Evolutionary conservation across 2,113 vertebrate species (phyloP).

Genomic region (Monarcha castaneiventris): DNA sequence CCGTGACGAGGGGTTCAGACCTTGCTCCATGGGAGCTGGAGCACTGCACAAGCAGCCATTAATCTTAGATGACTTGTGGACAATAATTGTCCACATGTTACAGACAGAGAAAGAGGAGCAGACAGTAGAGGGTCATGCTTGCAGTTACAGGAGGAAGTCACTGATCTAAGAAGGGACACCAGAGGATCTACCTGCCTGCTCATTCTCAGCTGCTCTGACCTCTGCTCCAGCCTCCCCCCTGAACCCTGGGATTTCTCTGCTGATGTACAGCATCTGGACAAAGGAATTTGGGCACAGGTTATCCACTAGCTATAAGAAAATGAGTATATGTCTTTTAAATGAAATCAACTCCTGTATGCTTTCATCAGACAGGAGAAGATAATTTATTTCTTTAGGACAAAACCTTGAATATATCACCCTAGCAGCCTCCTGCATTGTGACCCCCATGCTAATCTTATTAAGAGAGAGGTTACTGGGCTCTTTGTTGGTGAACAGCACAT

Average conservation of each 20-base stretch:
- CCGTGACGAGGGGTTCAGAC: accelerated
- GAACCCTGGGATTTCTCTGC: not conserved
- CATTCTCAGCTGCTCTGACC: not conserved
- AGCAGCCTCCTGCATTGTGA: conserved; percentile 47
- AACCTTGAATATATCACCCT: conserved; percentile 43
- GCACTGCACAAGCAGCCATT: not conserved
- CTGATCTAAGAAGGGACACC: not conserved
- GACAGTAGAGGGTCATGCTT: not conserved
- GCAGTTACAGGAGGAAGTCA: not conserved
- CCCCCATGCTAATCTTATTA: conserved; percentile 67
- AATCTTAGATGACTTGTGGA: not conserved
- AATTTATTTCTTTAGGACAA: conserved; percentile 60
- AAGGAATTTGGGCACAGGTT: not conserved
- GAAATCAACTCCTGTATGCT: not conserved
- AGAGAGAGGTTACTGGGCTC: conserved; percentile 51
- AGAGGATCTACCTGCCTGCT: not conserved
- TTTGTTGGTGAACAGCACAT: conserved; percentile 64
- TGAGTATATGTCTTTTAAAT: not conserved
- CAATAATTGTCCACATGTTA: not conserved
- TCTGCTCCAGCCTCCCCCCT: not conserved
- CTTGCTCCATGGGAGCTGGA: not conserved
- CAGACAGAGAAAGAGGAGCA: not conserved
- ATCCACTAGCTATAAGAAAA: not conserved
- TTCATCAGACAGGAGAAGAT: not conserved
- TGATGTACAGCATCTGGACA: not conserved